Conservation (phyloP, 1,140 invertebrate species). For the Bombus ignitus region DNA sequence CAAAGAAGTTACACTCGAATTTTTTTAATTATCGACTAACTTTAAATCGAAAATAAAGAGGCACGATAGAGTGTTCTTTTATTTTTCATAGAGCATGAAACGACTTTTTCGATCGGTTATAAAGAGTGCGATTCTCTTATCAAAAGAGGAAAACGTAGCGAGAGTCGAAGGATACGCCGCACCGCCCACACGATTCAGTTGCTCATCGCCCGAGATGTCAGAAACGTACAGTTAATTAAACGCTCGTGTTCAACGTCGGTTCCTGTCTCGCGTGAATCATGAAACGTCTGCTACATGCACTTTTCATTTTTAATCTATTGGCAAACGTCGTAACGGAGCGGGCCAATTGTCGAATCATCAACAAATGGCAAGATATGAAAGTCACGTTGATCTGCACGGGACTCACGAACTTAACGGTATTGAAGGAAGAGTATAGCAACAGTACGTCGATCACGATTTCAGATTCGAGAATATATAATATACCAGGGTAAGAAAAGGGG, state of each 20-base stretch:
- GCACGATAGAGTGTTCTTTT: not conserved
- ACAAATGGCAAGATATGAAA: not conserved
- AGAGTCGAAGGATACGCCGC: slow-evolving; percentile 34
- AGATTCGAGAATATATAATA: slow-evolving; percentile 52
- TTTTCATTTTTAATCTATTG: slow-evolving; percentile 40
- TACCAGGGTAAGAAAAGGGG: slow-evolving; percentile 56
- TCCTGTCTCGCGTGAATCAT: slow-evolving; percentile 24
- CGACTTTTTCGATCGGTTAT: slow-evolving; percentile 11
- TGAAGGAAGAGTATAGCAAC: slow-evolving; percentile 43
- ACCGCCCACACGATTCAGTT: slow-evolving; percentile 41
- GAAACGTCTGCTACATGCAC: slow-evolving; percentile 29
- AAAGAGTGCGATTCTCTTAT: slow-evolving; percentile 44
- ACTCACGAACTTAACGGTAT: slow-evolving; percentile 30
- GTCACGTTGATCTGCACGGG: slow-evolving; percentile 42
- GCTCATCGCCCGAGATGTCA: slow-evolving; percentile 15
- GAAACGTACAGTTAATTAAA: slow-evolving; percentile 51
- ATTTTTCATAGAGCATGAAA: not conserved
- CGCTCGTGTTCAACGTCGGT: not conserved
- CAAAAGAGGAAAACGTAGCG: slow-evolving; percentile 51
- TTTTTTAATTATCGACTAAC: not conserved
- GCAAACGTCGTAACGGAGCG: not conserved
- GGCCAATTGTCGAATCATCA: not conserved
- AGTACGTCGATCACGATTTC: slow-evolving; percentile 53
- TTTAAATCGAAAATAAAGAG: not conserved
- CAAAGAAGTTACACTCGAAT: not conserved